Evolutionary conservation across 2,113 vertebrate species (phyloP).

Genomic region (Boulengeromyrus knoepffleri): DNA sequence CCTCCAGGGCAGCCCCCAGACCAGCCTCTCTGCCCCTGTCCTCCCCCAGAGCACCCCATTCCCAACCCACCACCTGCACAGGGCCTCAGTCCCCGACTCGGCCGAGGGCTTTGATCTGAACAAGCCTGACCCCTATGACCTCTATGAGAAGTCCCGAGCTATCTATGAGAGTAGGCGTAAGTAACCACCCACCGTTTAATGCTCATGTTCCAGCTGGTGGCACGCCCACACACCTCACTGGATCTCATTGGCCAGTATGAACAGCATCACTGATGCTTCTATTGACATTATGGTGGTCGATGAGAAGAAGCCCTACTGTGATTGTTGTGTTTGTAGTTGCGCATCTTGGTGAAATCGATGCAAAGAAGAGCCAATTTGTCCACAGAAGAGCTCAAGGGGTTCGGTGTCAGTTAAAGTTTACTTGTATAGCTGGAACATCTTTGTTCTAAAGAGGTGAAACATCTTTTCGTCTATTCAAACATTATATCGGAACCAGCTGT

Average conservation of each 20-base stretch:
- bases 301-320: neutral
- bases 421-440: neutral
- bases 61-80: slow-evolving; percentile 71
- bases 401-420: neutral
- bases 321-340: neutral
- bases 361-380: neutral
- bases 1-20: slow-evolving; percentile 81
- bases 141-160: slow-evolving; percentile 94
- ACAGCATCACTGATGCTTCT: neutral
- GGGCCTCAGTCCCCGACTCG: slow-evolving; percentile 85
- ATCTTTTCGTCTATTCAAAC: neutral
- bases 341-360: neutral
- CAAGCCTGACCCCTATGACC: slow-evolving; percentile 91
- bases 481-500: neutral
- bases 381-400: neutral
- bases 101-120: slow-evolving; percentile 83
- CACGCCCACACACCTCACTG: neutral
- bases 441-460: neutral
- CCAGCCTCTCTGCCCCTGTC: slow-evolving; percentile 78
- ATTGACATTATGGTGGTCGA: neutral
- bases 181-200: slow-evolving; percentile 59
- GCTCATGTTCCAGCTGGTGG: neutral
- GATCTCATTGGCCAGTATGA: neutral
- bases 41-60: slow-evolving; percentile 80
- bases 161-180: slow-evolving; percentile 99